Percentiles rank a stretch among this genome's conserved stretches.
Conservation (phyloP, 2,797 vertebrate species). For the Hydrophis major region DNA sequence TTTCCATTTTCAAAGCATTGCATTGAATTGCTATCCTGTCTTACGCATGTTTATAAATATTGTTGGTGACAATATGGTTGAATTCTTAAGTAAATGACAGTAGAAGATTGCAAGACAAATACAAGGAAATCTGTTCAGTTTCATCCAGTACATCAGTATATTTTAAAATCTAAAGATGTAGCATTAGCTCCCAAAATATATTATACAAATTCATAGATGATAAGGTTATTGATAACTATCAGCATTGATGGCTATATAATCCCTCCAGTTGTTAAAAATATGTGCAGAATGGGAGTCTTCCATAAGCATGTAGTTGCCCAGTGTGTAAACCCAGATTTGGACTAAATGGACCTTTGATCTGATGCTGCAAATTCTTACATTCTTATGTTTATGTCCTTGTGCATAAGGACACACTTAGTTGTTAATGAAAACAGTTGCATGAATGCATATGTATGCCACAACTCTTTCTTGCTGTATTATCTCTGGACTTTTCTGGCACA, state of each 20-base stretch:
- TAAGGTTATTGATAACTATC: neutral
- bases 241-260: neutral
- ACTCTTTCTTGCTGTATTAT: neutral
- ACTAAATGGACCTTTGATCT: neutral
- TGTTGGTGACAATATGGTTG: neutral
- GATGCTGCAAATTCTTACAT: neutral
- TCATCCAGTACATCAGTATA: neutral
- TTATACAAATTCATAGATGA: neutral
- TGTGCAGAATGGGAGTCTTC: neutral
- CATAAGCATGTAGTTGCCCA: neutral
- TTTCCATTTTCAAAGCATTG: neutral
- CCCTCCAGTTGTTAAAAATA: neutral
- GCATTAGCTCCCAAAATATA: neutral
- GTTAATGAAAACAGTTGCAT: neutral
- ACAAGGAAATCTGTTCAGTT: neutral
- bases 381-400: neutral
- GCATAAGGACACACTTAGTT: neutral
- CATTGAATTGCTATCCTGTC: neutral
- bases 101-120: neutral
- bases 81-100: neutral
- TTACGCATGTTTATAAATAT: neutral
- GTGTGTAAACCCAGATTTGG: neutral
- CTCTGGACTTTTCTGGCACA: neutral
- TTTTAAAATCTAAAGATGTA: neutral
- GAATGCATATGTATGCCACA: neutral